Base-by-base conservation (phyloP, 2,113 vertebrate species). In the Piprites chloris region DNA sequence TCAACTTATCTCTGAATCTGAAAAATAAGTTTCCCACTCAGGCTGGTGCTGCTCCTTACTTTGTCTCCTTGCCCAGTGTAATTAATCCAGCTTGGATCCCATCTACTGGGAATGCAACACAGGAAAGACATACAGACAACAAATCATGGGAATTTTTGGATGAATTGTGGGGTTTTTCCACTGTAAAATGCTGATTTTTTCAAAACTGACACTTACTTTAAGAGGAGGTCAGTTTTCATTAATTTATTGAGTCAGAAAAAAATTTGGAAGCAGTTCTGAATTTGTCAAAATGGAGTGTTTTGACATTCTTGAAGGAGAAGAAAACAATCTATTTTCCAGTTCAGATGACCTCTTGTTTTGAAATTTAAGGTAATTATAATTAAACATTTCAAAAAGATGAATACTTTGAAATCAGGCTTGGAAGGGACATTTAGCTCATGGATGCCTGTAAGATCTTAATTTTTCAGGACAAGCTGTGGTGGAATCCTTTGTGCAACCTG, bases 241-340 rank as follows among this genome's bases (percentile, higher is more conserved):
- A 83, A 88, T 90, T 93, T 91, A 66, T 76, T 55, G 81, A 95
- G 87, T 76, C 85, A 83, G 85, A 72, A 93, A 83, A 80, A 85
- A 87, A 88, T 27, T 55, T 96, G 89, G 93, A 96, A 86, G 50
- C 63, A 75, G 67, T 74, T 85, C 55, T 63, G 61, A 80, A 77
- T 90, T 91, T 80, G 75, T 91, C 95, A 93, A 86, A 95, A 96
- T 63, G 67, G 93, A 96, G 42, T 80, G 91, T 90, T 96, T 95
- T 95, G 94, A 95, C 87, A 71, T 88, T 84, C 85, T 91, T 35
- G 67, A 47, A 74, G 42, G 39, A 72, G 39, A 19, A 61, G 85
- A 88, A 88, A 82, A 71, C 24, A 44, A 88, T 59, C 52, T 93
- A 18, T 92, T 96, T 95, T 96, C 90, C 95, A 93, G 78, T 90